Evolutionary conservation across 1,140 invertebrate species (phyloP), one percentile per base, ranked within the genome.

Genomic region (Nebria ingens): DNA sequence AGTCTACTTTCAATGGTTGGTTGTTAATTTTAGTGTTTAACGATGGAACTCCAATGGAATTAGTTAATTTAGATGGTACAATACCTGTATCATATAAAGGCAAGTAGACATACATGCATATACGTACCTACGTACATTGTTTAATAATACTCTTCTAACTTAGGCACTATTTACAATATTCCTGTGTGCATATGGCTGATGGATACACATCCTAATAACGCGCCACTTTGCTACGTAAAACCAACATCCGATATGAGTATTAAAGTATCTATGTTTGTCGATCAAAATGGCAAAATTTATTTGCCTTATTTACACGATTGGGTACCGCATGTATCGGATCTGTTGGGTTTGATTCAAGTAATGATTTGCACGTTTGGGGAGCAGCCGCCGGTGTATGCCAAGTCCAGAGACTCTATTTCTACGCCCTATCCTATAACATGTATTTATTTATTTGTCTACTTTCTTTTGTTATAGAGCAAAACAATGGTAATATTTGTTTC

Each of bases 161-260:
- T 63, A 89, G 89, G 86, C 56, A 82, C 76, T 52, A 79, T 73
- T 15, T 99, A 99, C 73, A 94, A 99, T 74, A 99, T 99, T 73
- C 97, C 97, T 29, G 83, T 99, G 21, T 88, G 87, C 69, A 87
- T 99, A 63, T 98, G 93, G 91, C 67, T 99, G 21, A 85, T 96
- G 82, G 93, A 99, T 66, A 97, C 92, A 21, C 92, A 99, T 80
- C 97, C 97, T 1, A 84, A 91, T 67, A 90, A 96, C 75, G 90
- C 94, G 17, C 97, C 97, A n/a, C 89, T 98, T 71, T 97, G 94
- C 68, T 99, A 89, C 73, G 97, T 99, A 0, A 91, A 85, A 72
- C 97, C 97, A 34, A 99, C 97, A 2, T 56, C 81, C 53, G 90
- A 91, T 58, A 99, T 99, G 97, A 81, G 84, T 53, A 95, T 99